Evolutionary conservation across 2,888 invertebrate genomes (phyloP), one percentile per base, ranked within the genome.

Genomic region (Drosophila tripunctata): DNA sequence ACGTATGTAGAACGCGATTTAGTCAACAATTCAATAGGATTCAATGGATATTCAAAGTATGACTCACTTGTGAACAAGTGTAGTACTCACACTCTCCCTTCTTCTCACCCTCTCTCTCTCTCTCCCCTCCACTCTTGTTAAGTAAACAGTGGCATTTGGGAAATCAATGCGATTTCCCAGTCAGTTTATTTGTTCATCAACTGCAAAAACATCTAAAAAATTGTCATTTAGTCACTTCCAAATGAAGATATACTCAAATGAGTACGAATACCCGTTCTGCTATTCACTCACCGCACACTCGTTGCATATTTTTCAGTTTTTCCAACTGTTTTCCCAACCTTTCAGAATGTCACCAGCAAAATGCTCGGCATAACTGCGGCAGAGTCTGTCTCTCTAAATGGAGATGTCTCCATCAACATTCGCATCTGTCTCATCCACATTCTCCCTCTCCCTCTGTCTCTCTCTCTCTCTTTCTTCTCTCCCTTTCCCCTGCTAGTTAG

Each of bases 1-100:
- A 88, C 79, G 78, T 75, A 33, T 75, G 76, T 65, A 72, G n/a
- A n/a, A 69, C 84, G 78, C 81, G 70, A 58, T 43, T 65, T 58
- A 64, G 55, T 62, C 64, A 74, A 62, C 52, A 61, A 67, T 65
- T 60, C 45, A 50, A 54, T 51, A 33, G 27, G 27, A 27, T 27
- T 27, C 19, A 40, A 52, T 55, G 33, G 30, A 75, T 70, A 61
- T 54, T 19, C 58, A 40, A 47, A 60, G 48, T 40, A 60, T 43
- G 60, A 43, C 73, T 65, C 85, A 58, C 48, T 65, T 52, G 62
- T 48, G 47, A 50, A 62, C 58, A 70, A 51, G 40, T 64, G 58
- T 21, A 60, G 30, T 27, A 21, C 17, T n/a, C 15, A 0, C 35
- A 35, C 36, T 22, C 43, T 0, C 12, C 14, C 22, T 24, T 19